Evolutionary conservation across 2,888 invertebrate species (phyloP).

Genomic region (Nomada lathburiana): DNA sequence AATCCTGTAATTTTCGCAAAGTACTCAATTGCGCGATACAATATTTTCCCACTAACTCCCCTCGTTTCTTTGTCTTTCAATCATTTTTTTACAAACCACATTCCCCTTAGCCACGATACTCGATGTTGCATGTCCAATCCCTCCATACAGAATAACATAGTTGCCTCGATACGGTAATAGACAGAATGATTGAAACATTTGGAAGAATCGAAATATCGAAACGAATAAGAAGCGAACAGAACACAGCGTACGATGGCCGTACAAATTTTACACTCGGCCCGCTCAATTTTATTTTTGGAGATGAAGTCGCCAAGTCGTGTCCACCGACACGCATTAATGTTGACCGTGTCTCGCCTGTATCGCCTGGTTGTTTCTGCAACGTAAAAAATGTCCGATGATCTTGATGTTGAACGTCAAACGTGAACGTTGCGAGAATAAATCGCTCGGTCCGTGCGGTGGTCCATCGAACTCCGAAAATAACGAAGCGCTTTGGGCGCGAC

Average conservation of each 20-base stretch:
- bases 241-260: not conserved
- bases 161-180: too few species aligned
- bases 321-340: slow-evolving; percentile 20
- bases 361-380: not conserved
- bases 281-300: slow-evolving; percentile 51
- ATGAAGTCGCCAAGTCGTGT: slow-evolving; percentile 40
- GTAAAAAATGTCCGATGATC: slow-evolving; percentile 6
- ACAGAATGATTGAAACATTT: too few species aligned
- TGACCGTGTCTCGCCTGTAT: slow-evolving; percentile 2
- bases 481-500: slow-evolving; percentile 64
- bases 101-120: not conserved
- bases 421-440: not conserved
- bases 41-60: not conserved
- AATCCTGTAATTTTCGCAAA: slow-evolving; percentile 16
- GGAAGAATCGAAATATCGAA: too few species aligned
- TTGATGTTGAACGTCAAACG: not conserved
- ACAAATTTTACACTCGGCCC: slow-evolving; percentile 17
- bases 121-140: not conserved
- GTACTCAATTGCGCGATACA: slow-evolving; percentile 24
- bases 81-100: slow-evolving; percentile 10
- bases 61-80: too few species aligned
- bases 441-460: slow-evolving; percentile 29
- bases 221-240: not conserved
- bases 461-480: slow-evolving; percentile 70
- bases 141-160: not conserved